Conservation (phyloP, 2,113 vertebrate genomes). For the Leiothrix lutea region DNA sequence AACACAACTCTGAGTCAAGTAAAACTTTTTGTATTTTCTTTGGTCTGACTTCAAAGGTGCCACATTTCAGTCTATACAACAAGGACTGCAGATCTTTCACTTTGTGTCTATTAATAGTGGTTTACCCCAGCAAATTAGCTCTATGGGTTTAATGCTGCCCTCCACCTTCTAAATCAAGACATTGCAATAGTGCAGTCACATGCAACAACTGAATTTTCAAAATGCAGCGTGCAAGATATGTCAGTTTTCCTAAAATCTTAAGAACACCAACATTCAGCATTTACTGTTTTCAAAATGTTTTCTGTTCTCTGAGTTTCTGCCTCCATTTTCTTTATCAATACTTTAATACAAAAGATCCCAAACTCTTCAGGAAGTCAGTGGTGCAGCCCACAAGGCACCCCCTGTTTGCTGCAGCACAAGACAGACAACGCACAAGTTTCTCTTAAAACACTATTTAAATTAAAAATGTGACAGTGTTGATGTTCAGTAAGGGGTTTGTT, state of each 20-base stretch:
- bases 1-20: not conserved
- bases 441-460: not conserved
- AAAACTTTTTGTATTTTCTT: not conserved
- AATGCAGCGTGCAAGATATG: rapidly evolving
- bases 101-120: not conserved
- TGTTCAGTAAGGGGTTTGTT: not conserved
- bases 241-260: not conserved
- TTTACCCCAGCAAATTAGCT: not conserved
- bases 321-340: not conserved
- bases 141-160: conserved; percentile 45
- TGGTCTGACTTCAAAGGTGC: not conserved
- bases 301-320: not conserved
- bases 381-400: not conserved
- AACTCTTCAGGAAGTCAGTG: not conserved
- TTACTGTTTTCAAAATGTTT: not conserved
- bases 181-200: not conserved
- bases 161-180: conserved; percentile 34
- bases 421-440: rapidly evolving
- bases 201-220: not conserved
- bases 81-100: not conserved
- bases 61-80: not conserved
- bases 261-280: not conserved
- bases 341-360: not conserved
- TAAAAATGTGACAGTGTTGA: not conserved
- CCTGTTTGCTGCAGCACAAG: not conserved